phyloP scores from a whole-genome alignment of 2,113 vertebrate species.

The Plecturocebus donacophilus region DNA sequence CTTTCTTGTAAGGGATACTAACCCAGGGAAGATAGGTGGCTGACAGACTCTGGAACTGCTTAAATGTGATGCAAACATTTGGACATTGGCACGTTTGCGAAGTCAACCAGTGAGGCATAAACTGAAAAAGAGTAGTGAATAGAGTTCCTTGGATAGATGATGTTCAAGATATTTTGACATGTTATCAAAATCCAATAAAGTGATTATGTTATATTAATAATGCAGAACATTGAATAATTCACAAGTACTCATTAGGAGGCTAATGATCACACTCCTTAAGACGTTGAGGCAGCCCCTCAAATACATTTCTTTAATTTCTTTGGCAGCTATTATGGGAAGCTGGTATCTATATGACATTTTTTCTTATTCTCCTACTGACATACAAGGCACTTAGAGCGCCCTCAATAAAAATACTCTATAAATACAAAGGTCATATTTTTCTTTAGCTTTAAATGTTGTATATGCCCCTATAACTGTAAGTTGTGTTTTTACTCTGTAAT shows the following conservation, averaged over 20 bases:
- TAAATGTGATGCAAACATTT: not conserved
- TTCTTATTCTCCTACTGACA: not conserved
- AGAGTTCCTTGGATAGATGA: not conserved
- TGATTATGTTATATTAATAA: conserved; percentile 7
- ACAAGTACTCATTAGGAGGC: not conserved
- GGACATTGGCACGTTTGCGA: not conserved
- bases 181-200: not conserved
- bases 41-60: not conserved
- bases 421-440: not conserved
- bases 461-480: conserved; percentile 26
- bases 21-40: not conserved
- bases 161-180: not conserved
- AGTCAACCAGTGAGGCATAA: not conserved
- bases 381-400: not conserved
- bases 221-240: conserved; percentile 43
- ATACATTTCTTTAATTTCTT: not conserved
- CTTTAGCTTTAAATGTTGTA: conserved; percentile 42
- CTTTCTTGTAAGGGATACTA: not conserved
- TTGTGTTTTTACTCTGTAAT: conserved; percentile 51
- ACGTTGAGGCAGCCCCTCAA: not conserved
- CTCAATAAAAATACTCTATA: not conserved
- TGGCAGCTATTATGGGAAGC: not conserved
- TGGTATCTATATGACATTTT: not conserved
- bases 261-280: not conserved
- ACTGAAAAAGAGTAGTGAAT: not conserved